Conservation (phyloP, 2,113 vertebrate genomes). For the Mobula hypostoma region DNA sequence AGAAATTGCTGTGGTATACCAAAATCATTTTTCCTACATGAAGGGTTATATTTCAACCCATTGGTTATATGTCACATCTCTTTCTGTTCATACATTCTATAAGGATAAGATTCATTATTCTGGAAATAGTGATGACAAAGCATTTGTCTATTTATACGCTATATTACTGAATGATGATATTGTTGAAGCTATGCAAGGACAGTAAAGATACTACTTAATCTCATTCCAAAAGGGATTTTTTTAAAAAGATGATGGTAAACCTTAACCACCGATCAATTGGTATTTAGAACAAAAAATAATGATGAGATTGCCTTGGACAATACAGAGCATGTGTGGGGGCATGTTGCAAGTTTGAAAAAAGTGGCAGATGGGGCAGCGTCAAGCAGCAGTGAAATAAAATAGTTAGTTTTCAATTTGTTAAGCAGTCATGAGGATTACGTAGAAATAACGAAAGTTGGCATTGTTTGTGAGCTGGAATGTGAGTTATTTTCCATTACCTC, state of each 20-base stretch:
- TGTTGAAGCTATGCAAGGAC: background rate
- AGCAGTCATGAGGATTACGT: background rate
- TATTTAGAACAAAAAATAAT: background rate
- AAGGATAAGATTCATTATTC: slow-evolving; percentile 26
- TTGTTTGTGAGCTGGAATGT: background rate
- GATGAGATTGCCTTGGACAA: background rate
- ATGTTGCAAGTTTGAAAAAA: background rate
- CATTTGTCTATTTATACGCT: background rate
- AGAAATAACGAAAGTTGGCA: background rate
- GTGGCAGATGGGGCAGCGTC: background rate
- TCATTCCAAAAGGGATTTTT: background rate
- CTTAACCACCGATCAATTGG: background rate
- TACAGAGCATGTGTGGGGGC: background rate
- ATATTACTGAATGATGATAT: slow-evolving; percentile 5
- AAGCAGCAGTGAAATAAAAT: background rate
- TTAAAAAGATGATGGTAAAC: background rate
- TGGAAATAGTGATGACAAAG: slow-evolving; percentile 22
- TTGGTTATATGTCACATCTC: slow-evolving; percentile 28
- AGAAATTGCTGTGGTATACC: slow-evolving; percentile 20
- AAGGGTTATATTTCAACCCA: slow-evolving; percentile 32
- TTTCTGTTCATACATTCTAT: background rate
- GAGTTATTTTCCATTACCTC: background rate
- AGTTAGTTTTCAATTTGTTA: background rate
- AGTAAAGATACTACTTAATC: background rate
- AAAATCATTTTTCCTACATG: slow-evolving; percentile 26